phyloP scores from a whole-genome alignment of 2,797 vertebrate species.

The Mus caroli region DNA sequence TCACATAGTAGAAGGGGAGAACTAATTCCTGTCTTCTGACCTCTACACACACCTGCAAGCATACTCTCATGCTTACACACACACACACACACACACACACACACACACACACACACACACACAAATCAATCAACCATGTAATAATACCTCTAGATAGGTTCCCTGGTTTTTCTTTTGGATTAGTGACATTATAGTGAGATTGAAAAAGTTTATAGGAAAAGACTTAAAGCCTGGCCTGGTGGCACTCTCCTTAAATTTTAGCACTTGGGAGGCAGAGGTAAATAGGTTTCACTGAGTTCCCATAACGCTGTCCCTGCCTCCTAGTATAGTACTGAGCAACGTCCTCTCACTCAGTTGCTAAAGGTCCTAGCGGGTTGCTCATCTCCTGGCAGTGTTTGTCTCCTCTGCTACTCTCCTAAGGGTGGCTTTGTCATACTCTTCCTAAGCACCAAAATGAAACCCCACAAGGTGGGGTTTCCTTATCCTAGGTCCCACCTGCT shows the following conservation, averaged over 20 bases:
- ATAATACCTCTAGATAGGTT: not conserved
- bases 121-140: not conserved
- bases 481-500: not conserved
- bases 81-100: not conserved
- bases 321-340: not conserved
- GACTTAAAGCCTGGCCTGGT: not conserved
- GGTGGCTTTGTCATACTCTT: not conserved
- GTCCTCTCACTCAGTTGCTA: not conserved
- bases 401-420: conserved; percentile 16
- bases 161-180: not conserved
- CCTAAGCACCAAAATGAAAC: conserved; percentile 32
- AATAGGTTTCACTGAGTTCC: not conserved
- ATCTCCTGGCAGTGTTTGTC: not conserved
- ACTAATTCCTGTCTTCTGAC: not conserved
- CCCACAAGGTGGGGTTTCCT: not conserved
- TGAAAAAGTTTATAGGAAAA: not conserved
- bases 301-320: not conserved
- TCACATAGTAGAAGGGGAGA: not conserved
- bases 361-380: not conserved
- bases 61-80: not conserved
- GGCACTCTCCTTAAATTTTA: not conserved
- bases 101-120: not conserved
- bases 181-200: not conserved
- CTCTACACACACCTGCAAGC: not conserved
- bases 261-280: not conserved